A percentile compares a stretch with the other conserved stretches of the same genome.
phyloP scores from a whole-genome alignment of 2,888 invertebrate genomes.

The Homarus gammarus region DNA sequence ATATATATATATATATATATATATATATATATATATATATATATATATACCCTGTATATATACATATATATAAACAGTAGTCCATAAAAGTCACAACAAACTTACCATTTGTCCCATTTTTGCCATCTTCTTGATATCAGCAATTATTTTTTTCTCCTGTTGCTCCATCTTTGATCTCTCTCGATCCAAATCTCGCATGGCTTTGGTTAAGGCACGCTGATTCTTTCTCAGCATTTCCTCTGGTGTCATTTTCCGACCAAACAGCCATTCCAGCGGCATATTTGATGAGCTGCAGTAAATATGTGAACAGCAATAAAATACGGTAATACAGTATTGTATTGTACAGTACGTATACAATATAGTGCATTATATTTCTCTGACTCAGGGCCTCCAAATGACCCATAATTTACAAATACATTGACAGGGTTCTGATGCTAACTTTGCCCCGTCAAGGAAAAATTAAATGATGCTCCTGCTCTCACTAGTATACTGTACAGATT shows the following conservation, averaged over 20 bases:
- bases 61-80: neutral
- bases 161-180: constrained; percentile 97
- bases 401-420: too few species aligned
- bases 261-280: constrained; percentile 88
- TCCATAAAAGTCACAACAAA: constrained; percentile 8
- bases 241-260: constrained; percentile 96
- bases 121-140: constrained; percentile 98
- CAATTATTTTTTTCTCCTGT: constrained; percentile 98
- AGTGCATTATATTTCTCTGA: too few species aligned
- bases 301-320: neutral
- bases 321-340: too few species aligned
- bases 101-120: constrained; percentile 98
- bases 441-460: too few species aligned
- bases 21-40: too few species aligned
- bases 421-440: too few species aligned
- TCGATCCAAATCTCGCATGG: constrained; percentile 97
- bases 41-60: too few species aligned
- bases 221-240: constrained; percentile 99
- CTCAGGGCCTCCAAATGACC: too few species aligned
- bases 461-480: too few species aligned
- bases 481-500: too few species aligned
- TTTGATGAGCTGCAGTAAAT: constrained; percentile 42
- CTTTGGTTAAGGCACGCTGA: constrained; percentile 97
- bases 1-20: constrained; percentile 22
- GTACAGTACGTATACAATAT: too few species aligned